phyloP scores from a whole-genome alignment of 2,797 vertebrate genomes.

The Hippoglossus hippoglossus region DNA sequence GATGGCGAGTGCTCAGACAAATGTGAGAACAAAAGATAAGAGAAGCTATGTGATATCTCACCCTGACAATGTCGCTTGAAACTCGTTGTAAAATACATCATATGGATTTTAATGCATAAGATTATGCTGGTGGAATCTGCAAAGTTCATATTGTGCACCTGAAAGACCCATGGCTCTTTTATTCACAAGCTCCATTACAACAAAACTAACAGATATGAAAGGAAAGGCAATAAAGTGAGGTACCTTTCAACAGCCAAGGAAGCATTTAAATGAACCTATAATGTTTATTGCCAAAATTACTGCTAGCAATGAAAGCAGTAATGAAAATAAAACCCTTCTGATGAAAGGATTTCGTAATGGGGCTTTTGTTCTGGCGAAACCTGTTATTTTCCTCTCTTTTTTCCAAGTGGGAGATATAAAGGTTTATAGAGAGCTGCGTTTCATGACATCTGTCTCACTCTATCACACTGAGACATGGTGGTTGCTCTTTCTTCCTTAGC shows the following conservation, averaged over 20 bases:
- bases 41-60: conserved; percentile 21
- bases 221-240: neutral
- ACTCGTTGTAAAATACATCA: conserved; percentile 14
- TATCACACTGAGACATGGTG: neutral
- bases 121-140: neutral
- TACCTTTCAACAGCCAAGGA: neutral
- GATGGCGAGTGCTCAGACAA: conserved; percentile 32
- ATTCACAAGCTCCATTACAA: neutral
- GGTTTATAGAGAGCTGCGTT: neutral
- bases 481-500: neutral
- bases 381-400: neutral
- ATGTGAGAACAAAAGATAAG: conserved; percentile 33
- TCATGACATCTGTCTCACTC: conserved; percentile 5
- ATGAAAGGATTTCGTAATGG: conserved; percentile 3
- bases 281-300: conserved; percentile 12
- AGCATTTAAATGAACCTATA: conserved; percentile 1
- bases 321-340: conserved; percentile 8
- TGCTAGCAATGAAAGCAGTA: conserved; percentile 1
- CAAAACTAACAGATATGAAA: conserved; percentile 1
- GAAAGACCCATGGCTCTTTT: conserved; percentile 13
- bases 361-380: neutral
- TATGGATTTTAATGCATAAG: neutral
- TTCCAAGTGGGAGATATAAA: conserved; percentile 9
- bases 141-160: neutral
- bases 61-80: neutral